A percentile compares a stretch with the other conserved stretches of the same genome.
phyloP scores from a whole-genome alignment of 1,140 invertebrate species.

The Ptiloglossa arizonensis region DNA sequence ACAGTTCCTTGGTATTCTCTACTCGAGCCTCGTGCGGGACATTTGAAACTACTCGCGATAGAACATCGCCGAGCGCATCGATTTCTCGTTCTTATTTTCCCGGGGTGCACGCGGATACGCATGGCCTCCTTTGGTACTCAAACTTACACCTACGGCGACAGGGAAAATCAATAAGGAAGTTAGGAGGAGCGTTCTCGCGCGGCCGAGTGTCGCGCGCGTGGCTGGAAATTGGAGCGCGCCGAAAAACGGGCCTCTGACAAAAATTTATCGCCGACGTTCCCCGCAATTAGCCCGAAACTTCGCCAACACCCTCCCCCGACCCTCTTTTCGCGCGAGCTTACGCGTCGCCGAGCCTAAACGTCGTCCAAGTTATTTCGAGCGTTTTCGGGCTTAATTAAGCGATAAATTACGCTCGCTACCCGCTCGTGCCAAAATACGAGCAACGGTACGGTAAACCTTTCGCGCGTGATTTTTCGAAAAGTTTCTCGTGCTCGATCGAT shows the following conservation, averaged over 20 bases:
- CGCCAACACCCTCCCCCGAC: too few species aligned
- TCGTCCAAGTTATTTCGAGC: neutral
- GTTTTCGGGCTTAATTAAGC: constrained; percentile 4
- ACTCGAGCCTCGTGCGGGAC: too few species aligned
- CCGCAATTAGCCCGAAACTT: neutral
- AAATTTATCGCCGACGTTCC: neutral
- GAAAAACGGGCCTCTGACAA: neutral
- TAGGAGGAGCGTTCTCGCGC: constrained; percentile 1
- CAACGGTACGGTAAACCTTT: neutral
- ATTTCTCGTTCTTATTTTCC: constrained; percentile 46
- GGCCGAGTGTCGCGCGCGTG: constrained; percentile 23
- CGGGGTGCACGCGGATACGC: neutral
- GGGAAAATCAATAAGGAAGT: constrained; percentile 52
- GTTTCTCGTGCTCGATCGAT: neutral
- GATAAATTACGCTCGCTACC: neutral
- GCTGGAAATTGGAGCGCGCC: neutral
- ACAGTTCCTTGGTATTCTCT: too few species aligned
- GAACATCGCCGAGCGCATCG: constrained; percentile 41
- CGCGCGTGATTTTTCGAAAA: neutral
- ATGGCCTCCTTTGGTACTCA: constrained; percentile 42
- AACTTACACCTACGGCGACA: constrained; percentile 33
- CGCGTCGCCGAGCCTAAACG: neutral
- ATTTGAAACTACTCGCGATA: too few species aligned
- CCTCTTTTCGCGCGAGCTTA: neutral
- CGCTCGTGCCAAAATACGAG: neutral